Evolutionary conservation across 1,140 invertebrate species (phyloP), one percentile per base, ranked within the genome.

Genomic region (Camponotus pennsylvanicus): DNA sequence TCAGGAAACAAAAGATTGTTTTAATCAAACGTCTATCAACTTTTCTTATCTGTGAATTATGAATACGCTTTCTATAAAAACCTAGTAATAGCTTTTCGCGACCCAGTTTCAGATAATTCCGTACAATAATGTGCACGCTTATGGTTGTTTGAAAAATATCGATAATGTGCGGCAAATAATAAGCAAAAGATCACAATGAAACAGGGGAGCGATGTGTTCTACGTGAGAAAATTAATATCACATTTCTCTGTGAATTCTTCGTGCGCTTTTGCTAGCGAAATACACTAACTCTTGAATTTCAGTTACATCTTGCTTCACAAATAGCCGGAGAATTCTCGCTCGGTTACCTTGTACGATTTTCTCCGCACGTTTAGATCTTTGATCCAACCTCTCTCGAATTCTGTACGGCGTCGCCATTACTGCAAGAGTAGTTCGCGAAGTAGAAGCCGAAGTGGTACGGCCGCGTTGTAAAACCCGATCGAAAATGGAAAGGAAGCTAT

Each of bases 291-390:
- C 79, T 75, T 49, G 79, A 83, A 83, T 83, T 83, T 83, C 79
- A 83, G 79, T 83, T 83, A 83, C 79, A 75, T 83, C 55, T 73
- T 75, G 79, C 69, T 83, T 75, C 79, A 83, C 79, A 83, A 83
- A 83, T 73, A 75, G 69, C 40, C 21, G n/a, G 40, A 40, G 69
- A 83, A 75, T 83, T 83, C 79, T 49, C 79, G 69, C 69, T 37
- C 40, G 57, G 55, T 73, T 82, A 59, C 40, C 27, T 27, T 21
- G 66, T 40, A 55, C 69, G 67, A 75, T 83, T 83, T 83, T 73
- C 79, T 57, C 40, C 27, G 55, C 79, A 83, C 79, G 69, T 83
- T 73, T 63, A 83, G 79, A 73, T 75, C 79, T 83, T 83, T 83
- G 69, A 83, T 83, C 79, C 79, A 61, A 75, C 69, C 69, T 75